Evolutionary conservation across 35 echinoderm and acorn worm genomes (phyloP), one percentile per base, ranked within the genome.

Genomic region (Lytechinus pictus): DNA sequence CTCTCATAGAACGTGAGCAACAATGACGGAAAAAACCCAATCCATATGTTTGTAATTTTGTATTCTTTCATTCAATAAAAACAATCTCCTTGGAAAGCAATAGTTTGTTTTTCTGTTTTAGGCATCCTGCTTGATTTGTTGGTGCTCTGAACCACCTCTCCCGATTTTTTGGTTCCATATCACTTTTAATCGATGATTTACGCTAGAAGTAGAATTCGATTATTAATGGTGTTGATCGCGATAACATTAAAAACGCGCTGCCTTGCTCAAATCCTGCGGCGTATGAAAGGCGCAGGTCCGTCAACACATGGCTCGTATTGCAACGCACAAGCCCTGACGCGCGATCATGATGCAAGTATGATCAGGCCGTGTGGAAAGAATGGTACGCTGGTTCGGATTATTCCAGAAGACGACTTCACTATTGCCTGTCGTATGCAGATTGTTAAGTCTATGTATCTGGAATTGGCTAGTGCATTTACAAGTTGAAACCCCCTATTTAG

Each of bases 211-310:
- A 24, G 66, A 79, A 79, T 79, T 79, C 66, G n/a, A 79, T 79
- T 79, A 79, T 79, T 79, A n/a, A 79, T 79, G 66, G 66, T 79
- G 66, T 79, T 79, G 66, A 79, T 79, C 66, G 66, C 66, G 66
- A 79, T 79, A 79, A 79, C 66, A 79, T 79, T 79, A 79, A 16
- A 79, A 79, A 6, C 19, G 6, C 55, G 21, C 66, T 79, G 16
- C n/a, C 66, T 16, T 24, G 66, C 21, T 24, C 19, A 24, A 79
- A 79, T n/a, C 66, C 66, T 79, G 66, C 66, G 66, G 66, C 66
- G 66, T 24, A 79, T 79, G 21, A 79, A 79, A 79, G 66, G 66
- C 66, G 66, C 66, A 24, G 7, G 21, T 79, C 66, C 66, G 19
- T 79, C 66, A 79, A 24, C 66, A 79, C 16, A 24, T 24, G 66